These are phyloP conservation scores for Propithecus deckenii DNA, from an alignment of 2,797 vertebrate species.

Conservation along the genomic window DNA sequence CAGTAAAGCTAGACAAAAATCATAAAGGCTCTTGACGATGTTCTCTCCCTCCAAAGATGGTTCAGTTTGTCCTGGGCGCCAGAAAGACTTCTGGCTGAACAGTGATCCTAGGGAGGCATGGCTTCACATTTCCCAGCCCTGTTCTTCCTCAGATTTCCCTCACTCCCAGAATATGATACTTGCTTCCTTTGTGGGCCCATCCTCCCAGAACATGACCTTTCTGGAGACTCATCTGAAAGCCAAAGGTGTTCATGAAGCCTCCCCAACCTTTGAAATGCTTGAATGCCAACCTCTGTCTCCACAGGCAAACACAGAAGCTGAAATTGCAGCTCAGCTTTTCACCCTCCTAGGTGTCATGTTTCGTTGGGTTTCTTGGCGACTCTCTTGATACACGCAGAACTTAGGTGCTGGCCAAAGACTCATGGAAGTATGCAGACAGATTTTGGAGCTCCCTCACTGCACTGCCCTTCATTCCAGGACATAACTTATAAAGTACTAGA, in stretches of 20 bases:
- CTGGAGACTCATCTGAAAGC: neutral
- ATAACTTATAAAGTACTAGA: neutral
- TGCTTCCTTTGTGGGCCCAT: neutral
- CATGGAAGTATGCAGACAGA: neutral
- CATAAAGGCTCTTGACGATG: neutral
- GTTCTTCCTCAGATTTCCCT: neutral
- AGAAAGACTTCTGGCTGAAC: neutral
- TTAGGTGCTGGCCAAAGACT: neutral
- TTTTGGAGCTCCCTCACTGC: neutral
- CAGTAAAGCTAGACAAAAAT: neutral
- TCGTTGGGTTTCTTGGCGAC: neutral
- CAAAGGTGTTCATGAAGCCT: neutral
- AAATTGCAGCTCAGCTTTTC: neutral
- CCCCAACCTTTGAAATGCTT: neutral
- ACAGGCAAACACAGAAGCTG: neutral
- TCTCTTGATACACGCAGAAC: neutral
- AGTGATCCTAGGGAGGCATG: neutral
- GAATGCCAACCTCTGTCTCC: neutral
- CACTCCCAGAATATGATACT: neutral
- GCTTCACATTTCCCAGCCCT: neutral
- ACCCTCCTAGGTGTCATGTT: neutral
- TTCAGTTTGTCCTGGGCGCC: neutral
- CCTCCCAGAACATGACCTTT: neutral
- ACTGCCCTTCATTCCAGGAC: neutral
- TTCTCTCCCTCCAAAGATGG: neutral